These are phyloP conservation scores for Acrocephalus scirpaceus DNA, from an alignment of 2,797 vertebrate species.

Conservation along the genomic window DNA sequence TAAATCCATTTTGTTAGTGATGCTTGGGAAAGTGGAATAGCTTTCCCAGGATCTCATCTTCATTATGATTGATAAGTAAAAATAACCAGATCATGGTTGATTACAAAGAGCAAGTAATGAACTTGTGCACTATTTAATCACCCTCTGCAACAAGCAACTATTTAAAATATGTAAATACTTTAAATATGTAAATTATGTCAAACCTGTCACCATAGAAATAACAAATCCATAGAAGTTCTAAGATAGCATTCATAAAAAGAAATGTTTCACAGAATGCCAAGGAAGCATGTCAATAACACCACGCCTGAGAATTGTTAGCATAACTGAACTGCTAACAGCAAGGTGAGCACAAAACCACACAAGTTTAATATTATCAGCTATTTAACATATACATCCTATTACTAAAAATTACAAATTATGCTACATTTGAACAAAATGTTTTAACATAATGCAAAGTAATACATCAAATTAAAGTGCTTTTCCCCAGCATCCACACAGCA, in stretches of 20 bases:
- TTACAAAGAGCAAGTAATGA: not conserved
- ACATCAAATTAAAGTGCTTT: not conserved
- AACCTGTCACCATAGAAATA: not conserved
- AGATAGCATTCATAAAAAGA: not conserved
- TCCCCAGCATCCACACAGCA: not conserved
- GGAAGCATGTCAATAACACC: not conserved
- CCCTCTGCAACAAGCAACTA: not conserved
- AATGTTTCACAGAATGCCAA: not conserved
- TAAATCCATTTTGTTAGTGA: not conserved
- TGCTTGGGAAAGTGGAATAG: not conserved
- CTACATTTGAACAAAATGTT: not conserved
- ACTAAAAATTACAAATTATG: not conserved
- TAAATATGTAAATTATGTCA: not conserved
- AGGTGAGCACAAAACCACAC: not conserved
- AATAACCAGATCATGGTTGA: not conserved
- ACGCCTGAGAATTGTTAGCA: not conserved
- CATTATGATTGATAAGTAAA: not conserved
- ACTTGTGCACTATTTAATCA: not conserved
- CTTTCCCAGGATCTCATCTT: not conserved
- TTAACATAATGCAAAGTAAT: not conserved
- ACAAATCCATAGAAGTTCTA: not conserved
- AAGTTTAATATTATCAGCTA: not conserved
- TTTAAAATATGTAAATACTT: not conserved
- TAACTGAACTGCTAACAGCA: not conserved
- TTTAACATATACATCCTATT: not conserved